A percentile compares a stretch with the other conserved stretches of the same genome.
Conservation (phyloP, 2,888 invertebrate species). For the Trachelus iudaicus region DNA sequence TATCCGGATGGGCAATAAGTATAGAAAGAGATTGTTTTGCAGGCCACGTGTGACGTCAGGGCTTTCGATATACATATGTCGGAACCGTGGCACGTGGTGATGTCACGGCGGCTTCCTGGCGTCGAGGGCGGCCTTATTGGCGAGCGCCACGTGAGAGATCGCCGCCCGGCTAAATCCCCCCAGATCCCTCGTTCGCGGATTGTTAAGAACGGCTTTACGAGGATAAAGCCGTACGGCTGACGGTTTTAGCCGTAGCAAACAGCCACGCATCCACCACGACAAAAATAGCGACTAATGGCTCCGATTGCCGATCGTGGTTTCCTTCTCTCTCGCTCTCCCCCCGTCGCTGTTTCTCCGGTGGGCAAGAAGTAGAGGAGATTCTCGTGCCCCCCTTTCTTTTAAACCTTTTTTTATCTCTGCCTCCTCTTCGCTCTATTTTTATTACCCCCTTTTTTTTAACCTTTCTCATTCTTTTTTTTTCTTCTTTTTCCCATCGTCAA, state of each 20-base stretch:
- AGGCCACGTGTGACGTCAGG: conserved; percentile 6
- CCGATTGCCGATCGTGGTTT: conserved; percentile 36
- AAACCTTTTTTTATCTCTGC: background rate
- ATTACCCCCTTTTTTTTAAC: background rate
- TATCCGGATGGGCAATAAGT: background rate
- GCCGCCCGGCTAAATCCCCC: conserved; percentile 8
- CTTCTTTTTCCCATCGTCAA: background rate
- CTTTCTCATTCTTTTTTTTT: background rate
- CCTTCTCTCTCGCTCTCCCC: background rate
- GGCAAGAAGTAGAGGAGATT: conserved; percentile 28
- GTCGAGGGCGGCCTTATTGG: background rate
- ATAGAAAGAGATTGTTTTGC: conserved; percentile 5
- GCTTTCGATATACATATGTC: conserved; percentile 1
- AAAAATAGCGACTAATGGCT: conserved; percentile 46
- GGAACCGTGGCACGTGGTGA: background rate
- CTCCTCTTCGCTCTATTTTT: background rate
- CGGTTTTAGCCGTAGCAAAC: conserved; percentile 36
- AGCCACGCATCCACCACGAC: conserved; percentile 37
- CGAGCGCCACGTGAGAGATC: background rate
- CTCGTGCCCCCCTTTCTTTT: background rate
- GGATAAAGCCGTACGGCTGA: conserved; percentile 21
- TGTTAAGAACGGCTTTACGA: conserved; percentile 3
- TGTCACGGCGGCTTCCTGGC: background rate
- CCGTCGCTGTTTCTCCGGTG: conserved; percentile 22
- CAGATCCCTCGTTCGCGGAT: conserved; percentile 19